Conservation (phyloP, 2,113 vertebrate species). For the Erythrolamprus reginae region DNA sequence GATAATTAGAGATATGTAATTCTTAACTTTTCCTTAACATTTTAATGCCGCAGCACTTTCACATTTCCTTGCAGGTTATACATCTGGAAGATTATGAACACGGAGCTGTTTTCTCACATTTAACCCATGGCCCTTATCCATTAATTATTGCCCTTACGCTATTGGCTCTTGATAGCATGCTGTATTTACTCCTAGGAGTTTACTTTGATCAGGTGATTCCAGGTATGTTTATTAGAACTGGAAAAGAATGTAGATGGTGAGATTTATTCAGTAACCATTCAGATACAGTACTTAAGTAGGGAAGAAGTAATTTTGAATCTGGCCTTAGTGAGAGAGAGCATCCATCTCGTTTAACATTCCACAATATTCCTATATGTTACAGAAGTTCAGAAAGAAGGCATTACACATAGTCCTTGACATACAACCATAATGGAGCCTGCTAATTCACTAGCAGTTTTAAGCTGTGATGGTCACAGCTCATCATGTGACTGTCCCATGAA, state of each 20-base stretch:
- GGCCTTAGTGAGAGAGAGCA: not conserved
- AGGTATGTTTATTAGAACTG: slow-evolving; percentile 65
- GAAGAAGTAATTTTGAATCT: not conserved
- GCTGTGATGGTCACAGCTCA: not conserved
- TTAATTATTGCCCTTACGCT: slow-evolving; percentile 83
- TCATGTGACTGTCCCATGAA: not conserved
- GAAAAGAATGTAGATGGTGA: not conserved
- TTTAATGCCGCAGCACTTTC: not conserved
- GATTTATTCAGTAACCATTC: not conserved
- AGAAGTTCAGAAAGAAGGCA: not conserved
- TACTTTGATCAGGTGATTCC: slow-evolving; percentile 96
- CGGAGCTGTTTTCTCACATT: slow-evolving; percentile 81
- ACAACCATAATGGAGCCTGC: not conserved
- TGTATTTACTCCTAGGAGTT: slow-evolving; percentile 86
- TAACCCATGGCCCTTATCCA: slow-evolving; percentile 83
- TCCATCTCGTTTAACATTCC: not conserved
- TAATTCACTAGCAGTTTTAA: not conserved
- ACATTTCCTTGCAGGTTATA: slow-evolving; percentile 78
- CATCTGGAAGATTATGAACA: slow-evolving; percentile 88
- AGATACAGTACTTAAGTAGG: not conserved
- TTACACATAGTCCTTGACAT: not conserved
- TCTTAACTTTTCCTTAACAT: not conserved
- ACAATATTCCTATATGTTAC: not conserved
- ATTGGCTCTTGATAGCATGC: slow-evolving; percentile 81
- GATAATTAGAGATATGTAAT: not conserved